These are phyloP conservation scores for Apotomis capreana DNA, from an alignment of 2,888 invertebrate genomes.

Conservation along the genomic window DNA sequence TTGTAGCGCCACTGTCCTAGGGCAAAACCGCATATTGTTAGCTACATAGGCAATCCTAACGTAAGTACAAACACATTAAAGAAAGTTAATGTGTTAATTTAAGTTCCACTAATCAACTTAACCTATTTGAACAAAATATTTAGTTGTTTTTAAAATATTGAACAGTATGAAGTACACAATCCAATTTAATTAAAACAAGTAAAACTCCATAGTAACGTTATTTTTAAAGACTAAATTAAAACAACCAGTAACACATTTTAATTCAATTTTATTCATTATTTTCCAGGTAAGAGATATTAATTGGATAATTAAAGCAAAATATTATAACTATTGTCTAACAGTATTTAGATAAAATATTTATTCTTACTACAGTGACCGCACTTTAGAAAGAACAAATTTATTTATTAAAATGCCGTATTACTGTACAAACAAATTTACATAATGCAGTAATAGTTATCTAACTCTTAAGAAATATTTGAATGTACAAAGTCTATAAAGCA, in stretches of 20 bases:
- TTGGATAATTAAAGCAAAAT: constrained; percentile 72
- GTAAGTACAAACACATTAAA: no score
- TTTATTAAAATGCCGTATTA: constrained; percentile 64
- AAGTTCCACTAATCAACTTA: no score
- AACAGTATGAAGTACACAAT: no score
- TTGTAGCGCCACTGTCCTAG: no score
- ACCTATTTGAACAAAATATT: no score
- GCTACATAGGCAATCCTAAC: no score
- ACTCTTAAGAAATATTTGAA: constrained; percentile 52
- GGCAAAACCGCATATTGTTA: no score
- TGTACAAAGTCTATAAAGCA: constrained; percentile 48
- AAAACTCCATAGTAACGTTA: no score
- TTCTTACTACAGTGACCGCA: constrained; percentile 57
- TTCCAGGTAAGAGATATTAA: constrained; percentile 70
- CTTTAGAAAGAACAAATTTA: constrained; percentile 34
- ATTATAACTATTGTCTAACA: constrained; percentile 67
- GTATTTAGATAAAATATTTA: constrained; percentile 63
- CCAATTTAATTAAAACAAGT: no score
- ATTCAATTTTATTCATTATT: constrained; percentile 75
- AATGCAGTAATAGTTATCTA: constrained; percentile 53
- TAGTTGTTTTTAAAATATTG: no score
- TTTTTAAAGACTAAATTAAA: constrained; percentile 5
- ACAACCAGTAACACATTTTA: constrained; percentile 50
- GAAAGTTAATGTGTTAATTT: no score
- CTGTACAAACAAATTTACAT: constrained; percentile 73